Conservation (phyloP, 1,140 invertebrate species). For the Drosophila guanche region DNA sequence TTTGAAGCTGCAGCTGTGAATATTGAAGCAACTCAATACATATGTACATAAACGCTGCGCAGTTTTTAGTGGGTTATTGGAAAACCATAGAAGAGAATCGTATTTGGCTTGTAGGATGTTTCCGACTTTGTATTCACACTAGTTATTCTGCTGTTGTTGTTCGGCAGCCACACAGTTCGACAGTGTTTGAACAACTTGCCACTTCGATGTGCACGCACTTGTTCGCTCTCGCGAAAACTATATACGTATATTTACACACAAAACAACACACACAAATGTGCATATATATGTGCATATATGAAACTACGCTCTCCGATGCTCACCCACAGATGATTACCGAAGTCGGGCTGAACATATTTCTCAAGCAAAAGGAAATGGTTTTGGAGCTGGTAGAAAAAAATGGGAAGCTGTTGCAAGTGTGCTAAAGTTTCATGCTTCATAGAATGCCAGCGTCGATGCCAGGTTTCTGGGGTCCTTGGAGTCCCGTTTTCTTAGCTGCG, state of each 20-base stretch:
- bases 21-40: too few species aligned
- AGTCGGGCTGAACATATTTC: constrained; percentile 77
- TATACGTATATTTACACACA: too few species aligned
- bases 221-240: background rate
- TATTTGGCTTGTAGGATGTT: too few species aligned
- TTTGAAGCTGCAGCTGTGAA: background rate
- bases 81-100: constrained; percentile 11
- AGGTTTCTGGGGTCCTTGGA: constrained; percentile 23
- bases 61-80: constrained; percentile 1
- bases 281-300: background rate
- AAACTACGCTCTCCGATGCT: background rate
- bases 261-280: background rate
- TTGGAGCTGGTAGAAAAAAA: constrained; percentile 8
- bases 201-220: constrained; percentile 66
- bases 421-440: constrained; percentile 81
- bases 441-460: constrained; percentile 55
- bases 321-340: constrained; percentile 69
- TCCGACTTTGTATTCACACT: constrained; percentile 5
- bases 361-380: constrained; percentile 26
- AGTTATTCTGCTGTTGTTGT: background rate
- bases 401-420: constrained; percentile 73
- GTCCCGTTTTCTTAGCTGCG: constrained; percentile 54
- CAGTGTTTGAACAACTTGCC: constrained; percentile 25
- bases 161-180: background rate
- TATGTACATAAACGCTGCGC: too few species aligned